Base-by-base conservation (phyloP, 1,140 invertebrate genomes). In the Cyphomyrmex costatus region DNA sequence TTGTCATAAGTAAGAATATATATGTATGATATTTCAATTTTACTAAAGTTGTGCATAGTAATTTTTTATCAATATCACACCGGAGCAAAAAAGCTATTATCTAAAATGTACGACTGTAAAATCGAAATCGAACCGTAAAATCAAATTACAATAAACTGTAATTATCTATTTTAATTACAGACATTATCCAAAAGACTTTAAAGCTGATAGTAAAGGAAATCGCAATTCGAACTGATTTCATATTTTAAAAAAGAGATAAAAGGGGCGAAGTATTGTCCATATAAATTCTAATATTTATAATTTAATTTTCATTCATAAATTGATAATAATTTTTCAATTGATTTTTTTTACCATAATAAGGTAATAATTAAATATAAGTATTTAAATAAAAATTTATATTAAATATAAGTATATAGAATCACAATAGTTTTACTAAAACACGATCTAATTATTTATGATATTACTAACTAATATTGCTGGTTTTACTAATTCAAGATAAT, bases 91-190 rank as follows among this genome's bases (percentile, higher is more conserved):
- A 56, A 71, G 30, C 74, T 53, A 86, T 89, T 56, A 42, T 42
- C 8, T 42, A 70, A 89, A 61, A 80, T 68, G 7, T 33, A 88
- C 56, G 66, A 79, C 53, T 65, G n/a, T 58, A 58, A 74, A 89
- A 42, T 88, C 61, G 27, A 46, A 68, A 53, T 76, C 61, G 14
- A 16, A 16, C 21, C n/a, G 74, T 80, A 86, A 73, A 88, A 42
- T 58, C 27, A 83, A 68, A 89, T 68, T 86, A 86, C 49, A 46
- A 70, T 88, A 21, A 16, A 33, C 24, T 71, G 68, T 86, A 80
- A 86, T 79, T 79, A 78, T 33, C n/a, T 36, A 77, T 82, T 86
- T 88, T 79, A 89, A 89, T 89, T 82, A 77, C 27, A 16, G n/a
- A 46, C 21, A 53, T 85, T 85, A 79, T 58, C 3, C 51, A 49